Conservation (phyloP, 2,797 vertebrate genomes). For the Siniperca scherzeri region DNA sequence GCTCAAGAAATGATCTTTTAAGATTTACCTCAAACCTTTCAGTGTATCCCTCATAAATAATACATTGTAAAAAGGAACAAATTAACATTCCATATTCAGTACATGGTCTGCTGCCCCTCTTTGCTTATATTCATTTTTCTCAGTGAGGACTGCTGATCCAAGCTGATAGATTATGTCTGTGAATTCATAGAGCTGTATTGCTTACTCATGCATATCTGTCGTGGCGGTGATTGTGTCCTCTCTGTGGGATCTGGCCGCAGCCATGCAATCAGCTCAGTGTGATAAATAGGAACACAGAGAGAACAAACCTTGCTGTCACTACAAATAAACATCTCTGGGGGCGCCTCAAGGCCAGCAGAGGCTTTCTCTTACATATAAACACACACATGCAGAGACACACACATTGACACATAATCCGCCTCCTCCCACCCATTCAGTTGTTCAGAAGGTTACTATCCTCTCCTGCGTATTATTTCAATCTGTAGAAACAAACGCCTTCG, state of each 20-base stretch:
- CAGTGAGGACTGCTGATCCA: constrained; percentile 58
- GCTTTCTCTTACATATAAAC: constrained; percentile 68
- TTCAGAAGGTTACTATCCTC: constrained; percentile 78
- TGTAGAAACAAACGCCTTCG: constrained; percentile 77
- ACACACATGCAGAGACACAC: constrained; percentile 55
- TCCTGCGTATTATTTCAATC: constrained; percentile 79
- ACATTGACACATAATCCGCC: constrained; percentile 56
- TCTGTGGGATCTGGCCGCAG: constrained; percentile 61
- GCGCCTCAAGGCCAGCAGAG: constrained; percentile 69
- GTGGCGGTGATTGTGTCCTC: constrained; percentile 66
- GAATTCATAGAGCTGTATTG: constrained; percentile 59
- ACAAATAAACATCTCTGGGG: constrained; percentile 81
- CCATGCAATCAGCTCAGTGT: constrained; percentile 76
- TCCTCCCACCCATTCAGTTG: constrained; percentile 72
- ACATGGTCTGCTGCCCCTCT: constrained; percentile 23
- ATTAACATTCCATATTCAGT: constrained; percentile 40
- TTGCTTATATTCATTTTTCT: constrained; percentile 50
- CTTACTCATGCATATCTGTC: constrained; percentile 76
- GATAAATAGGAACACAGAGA: constrained; percentile 78
- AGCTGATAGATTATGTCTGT: constrained; percentile 69
- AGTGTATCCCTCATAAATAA: constrained; percentile 50
- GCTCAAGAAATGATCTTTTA: constrained; percentile 44
- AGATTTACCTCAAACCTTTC: constrained; percentile 52
- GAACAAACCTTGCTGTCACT: constrained; percentile 79
- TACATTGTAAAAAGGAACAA: constrained; percentile 33